Evolutionary conservation across 1,140 invertebrate species (phyloP), one percentile per base, ranked within the genome.

Genomic region (Tyrophagus putrescentiae): DNA sequence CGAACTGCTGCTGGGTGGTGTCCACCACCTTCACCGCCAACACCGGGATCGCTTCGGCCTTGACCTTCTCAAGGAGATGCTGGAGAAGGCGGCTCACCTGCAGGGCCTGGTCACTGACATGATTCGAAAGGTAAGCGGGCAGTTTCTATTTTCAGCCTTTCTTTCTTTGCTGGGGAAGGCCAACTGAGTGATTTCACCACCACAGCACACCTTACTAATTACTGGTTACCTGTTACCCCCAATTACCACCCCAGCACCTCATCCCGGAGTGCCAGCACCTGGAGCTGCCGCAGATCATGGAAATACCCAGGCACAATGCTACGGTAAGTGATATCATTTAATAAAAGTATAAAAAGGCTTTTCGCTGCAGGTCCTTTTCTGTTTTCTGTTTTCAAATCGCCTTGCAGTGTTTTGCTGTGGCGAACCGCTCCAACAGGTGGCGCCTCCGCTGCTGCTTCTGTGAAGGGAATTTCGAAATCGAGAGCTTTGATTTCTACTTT

Each of bases 101-200:
- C 13, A 54, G 27, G 52, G 28, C 3, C 3, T 54, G 3, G 52
- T 54, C 13, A 54, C 52, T 34, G 52, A 54, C 25, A 54, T 54
- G 52, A 54, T 54, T 31, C 52, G 52, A 23, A 54, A 54, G 13
- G 52, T 54, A 54, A 31, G 41, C 25, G n/a, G n/a, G 39, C 1
- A 54, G 9, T 31, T 18, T 4, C 2, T 25, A 54, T 23, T 54
- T 23, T 42, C 41, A 23, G 25, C 25, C 4, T 42, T 21, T 2
- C 25, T 23, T n/a, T 3, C 28, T 27, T 13, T 39, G 21, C 13
- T 13, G 13, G 21, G 21, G 36, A 39, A 39, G 13, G 21, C 21
- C 21, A 39, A 33, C n/a, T n/a, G n/a, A n/a, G n/a, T 54, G 16
- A 29, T 25, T 53, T 25, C n/a, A n/a, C n/a, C n/a, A n/a, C n/a